Evolutionary conservation across 2,888 invertebrate genomes (phyloP).

Genomic region (Agrochola circellaris): DNA sequence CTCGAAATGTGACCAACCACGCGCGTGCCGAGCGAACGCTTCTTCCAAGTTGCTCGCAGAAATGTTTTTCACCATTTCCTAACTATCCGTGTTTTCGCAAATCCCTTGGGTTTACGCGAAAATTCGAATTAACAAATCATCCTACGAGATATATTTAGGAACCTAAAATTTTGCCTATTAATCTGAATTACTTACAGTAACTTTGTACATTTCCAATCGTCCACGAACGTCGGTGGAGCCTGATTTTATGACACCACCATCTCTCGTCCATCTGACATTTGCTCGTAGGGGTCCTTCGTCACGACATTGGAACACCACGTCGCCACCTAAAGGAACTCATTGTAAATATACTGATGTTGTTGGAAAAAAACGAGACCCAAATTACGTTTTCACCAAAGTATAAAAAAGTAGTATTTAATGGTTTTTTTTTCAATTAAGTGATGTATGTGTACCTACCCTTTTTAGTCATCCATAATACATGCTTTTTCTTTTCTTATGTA

Average conservation of each 20-base stretch:
- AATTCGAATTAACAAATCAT: too few species aligned
- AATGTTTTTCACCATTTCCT: too few species aligned
- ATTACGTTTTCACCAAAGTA: slow-evolving; percentile 2
- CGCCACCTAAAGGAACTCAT: slow-evolving; percentile 92
- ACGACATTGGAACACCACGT: slow-evolving; percentile 98
- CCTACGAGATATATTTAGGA: neutral
- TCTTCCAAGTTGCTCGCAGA: too few species aligned
- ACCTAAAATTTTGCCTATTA: neutral
- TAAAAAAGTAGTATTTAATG: slow-evolving; percentile 52
- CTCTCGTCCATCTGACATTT: slow-evolving; percentile 94
- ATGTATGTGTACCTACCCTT: neutral
- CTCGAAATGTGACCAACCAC: too few species aligned
- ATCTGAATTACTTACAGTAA: slow-evolving; percentile 89
- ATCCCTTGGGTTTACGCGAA: too few species aligned
- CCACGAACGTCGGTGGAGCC: slow-evolving; percentile 94
- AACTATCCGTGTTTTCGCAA: too few species aligned
- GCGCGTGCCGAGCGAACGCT: too few species aligned
- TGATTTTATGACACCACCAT: slow-evolving; percentile 93
- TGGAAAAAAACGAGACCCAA: slow-evolving; percentile 31
- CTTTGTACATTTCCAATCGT: slow-evolving; percentile 96
- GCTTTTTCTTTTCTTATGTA: slow-evolving; percentile 1
- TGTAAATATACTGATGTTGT: slow-evolving; percentile 27
- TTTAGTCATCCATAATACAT: slow-evolving; percentile 10
- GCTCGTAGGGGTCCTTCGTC: slow-evolving; percentile 96
- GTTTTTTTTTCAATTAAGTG: neutral